Percentiles rank a stretch among this genome's conserved stretches.
Evolutionary conservation across 2,113 vertebrate genomes (phyloP).

Genomic region (Hypanus sabinus): DNA sequence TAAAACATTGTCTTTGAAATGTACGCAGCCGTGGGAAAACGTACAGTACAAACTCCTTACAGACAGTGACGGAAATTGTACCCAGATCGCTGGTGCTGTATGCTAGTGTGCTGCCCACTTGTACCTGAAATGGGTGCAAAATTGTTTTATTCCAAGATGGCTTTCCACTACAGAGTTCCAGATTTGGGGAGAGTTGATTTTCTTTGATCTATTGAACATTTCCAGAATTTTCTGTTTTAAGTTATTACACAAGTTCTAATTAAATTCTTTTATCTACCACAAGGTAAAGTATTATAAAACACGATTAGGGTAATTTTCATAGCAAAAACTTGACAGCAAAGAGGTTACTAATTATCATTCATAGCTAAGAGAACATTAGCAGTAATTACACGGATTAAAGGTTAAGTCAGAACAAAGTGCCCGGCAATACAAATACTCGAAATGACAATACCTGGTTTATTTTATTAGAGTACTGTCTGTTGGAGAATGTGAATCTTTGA

Average conservation of each 20-base stretch:
- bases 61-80: no score
- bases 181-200: no score
- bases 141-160: no score
- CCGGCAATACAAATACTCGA: not conserved
- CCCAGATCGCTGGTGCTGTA: no score
- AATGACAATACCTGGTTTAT: not conserved
- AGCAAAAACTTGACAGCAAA: not conserved
- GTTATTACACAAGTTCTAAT: not conserved
- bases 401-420: not conserved
- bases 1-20: no score
- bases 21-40: no score
- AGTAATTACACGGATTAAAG: not conserved
- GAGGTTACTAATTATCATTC: not conserved
- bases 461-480: not conserved
- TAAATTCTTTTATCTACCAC: not conserved
- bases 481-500: not conserved
- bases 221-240: not conserved
- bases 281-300: conserved; percentile 24
- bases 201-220: not conserved
- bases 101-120: no score
- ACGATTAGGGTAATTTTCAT: not conserved
- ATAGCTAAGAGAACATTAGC: not conserved
- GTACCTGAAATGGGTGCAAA: no score
- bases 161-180: no score
- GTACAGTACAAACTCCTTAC: no score